These are phyloP conservation scores for Reinhardtius hippoglossoides DNA, from an alignment of 2,113 vertebrate species.

Conservation along the genomic window DNA sequence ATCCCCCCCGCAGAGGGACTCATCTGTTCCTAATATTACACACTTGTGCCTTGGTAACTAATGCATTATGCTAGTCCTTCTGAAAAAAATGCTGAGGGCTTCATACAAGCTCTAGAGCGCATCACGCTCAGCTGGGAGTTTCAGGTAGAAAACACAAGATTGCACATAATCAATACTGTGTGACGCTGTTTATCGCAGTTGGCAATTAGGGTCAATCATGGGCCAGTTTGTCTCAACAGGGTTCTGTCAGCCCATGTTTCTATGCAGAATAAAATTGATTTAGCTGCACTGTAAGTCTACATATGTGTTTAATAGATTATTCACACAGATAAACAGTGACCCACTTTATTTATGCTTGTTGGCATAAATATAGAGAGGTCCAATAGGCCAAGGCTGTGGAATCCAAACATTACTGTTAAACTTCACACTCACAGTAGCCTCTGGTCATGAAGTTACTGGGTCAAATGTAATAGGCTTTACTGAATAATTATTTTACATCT, in stretches of 20 bases:
- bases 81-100: constrained; percentile 66
- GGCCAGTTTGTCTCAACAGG: not conserved
- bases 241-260: constrained; percentile 1
- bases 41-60: constrained; percentile 78
- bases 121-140: constrained; percentile 37
- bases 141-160: constrained; percentile 44
- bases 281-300: not conserved
- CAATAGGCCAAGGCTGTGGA: no score
- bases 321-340: no score
- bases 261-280: not conserved
- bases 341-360: no score
- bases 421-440: no score
- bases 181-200: not conserved
- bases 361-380: no score
- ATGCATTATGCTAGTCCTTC: constrained; percentile 75
- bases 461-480: no score
- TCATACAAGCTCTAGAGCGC: constrained; percentile 46
- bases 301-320: not conserved
- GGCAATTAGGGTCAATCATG: not conserved
- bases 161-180: constrained; percentile 7
- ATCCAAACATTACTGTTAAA: no score
- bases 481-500: no score
- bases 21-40: constrained; percentile 85
- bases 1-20: constrained; percentile 66
- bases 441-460: no score